Base-by-base conservation (phyloP, 2,888 invertebrate species). In the Diaperis boleti region DNA sequence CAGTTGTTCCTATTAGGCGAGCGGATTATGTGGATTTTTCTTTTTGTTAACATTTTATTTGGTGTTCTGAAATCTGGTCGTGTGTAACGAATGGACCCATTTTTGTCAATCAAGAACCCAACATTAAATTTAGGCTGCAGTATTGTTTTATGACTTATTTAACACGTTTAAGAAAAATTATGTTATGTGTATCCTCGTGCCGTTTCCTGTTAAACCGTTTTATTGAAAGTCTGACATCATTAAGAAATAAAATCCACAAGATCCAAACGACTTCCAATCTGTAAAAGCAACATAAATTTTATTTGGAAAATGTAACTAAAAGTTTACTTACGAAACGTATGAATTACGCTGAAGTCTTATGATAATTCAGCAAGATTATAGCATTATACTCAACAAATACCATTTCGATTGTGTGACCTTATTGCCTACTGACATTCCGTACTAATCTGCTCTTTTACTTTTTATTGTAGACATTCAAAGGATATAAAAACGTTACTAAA, bases 1-100 rank as follows among this genome's bases (percentile, higher is more conserved):
- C 26, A 47, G 41, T 59, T 57, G 47, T 62, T 57, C 57, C 62
- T 59, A 65, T 62, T 62, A 62, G 61, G 62, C 41, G 47, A 59
- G 45, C 35, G 50, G 37, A 57, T 57, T 54, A 54, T 52, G 45
- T 22, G 18, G 14, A 22, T 39, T 52, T 45, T 45, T 45, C 29
- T 45, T 26, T 7, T 29, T 45, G 45, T 29, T 13, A 26, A 13
- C 14, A 26, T 45, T 22, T 45, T 45, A 29, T 29, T 29, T 45
- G 11, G 45, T 17, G 18, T 18, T 33, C 29, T 29, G n/a, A 49
- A 33, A 33, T 35, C 17, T 49, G 33, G 15, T 49, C 33, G n/a
- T 33, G 49, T 49, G 49, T 49, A 33, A 49, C 49, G 31, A 26
- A 26, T n/a, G 8, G n/a, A 26, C 26, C 8, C 26, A 5, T 26